phyloP scores from a whole-genome alignment of 2,113 vertebrate genomes.

The Microcebus ravelobensis region DNA sequence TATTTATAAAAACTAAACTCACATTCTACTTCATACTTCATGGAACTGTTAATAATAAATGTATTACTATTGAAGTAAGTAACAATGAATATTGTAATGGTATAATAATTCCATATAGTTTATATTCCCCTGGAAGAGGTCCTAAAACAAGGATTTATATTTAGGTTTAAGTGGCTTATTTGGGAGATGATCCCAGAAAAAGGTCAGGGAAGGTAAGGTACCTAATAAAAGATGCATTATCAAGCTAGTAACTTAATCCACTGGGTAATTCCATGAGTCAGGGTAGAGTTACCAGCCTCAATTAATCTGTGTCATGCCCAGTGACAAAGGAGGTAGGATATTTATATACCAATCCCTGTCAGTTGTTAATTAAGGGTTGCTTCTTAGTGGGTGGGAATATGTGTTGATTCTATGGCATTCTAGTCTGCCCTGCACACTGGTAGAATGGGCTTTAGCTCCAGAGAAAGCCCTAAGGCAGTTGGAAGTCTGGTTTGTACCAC shows the following conservation, averaged over 20 bases:
- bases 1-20: not conserved
- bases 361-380: not conserved
- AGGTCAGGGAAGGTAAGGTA: not conserved
- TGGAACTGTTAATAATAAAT: not conserved
- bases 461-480: not conserved
- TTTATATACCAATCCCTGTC: not conserved
- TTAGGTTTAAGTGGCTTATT: conserved; percentile 43
- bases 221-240: not conserved
- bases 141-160: not conserved
- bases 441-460: not conserved
- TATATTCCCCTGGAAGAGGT: not conserved
- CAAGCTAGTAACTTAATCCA: not conserved
- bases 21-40: not conserved
- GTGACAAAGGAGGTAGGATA: not conserved
- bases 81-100: conserved; percentile 8
- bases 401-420: not conserved
- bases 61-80: not conserved
- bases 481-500: not conserved
- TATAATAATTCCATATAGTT: not conserved
- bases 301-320: not conserved
- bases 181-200: not conserved
- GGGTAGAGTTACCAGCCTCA: not conserved
- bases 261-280: not conserved
- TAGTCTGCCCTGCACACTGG: not conserved
- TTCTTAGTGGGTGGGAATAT: not conserved